Percentiles rank a stretch among this genome's conserved stretches.
Evolutionary conservation across 2,113 vertebrate genomes (phyloP).

Genomic region (Leucosticte australis): DNA sequence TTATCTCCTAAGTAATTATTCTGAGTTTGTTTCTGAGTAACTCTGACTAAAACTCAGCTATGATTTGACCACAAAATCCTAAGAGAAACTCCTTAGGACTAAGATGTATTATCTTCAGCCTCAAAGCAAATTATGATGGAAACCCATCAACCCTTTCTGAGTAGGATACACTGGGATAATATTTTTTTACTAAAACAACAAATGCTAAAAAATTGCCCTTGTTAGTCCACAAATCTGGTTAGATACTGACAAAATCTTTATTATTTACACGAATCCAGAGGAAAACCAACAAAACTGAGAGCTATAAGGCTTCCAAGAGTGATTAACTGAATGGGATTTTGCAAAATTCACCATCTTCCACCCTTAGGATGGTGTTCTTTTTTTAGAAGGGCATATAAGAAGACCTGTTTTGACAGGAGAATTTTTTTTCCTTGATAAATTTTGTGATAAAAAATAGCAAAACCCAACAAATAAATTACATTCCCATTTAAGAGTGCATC

Average conservation of each 20-base stretch:
- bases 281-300: not conserved
- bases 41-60: not conserved
- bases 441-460: not conserved
- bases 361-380: not conserved
- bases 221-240: not conserved
- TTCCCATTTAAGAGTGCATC: not conserved
- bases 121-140: not conserved
- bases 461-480: not conserved
- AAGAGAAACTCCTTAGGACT: not conserved
- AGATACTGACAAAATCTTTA: not conserved
- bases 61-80: not conserved
- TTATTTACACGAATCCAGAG: not conserved
- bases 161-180: not conserved
- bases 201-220: not conserved
- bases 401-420: not conserved
- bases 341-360: not conserved
- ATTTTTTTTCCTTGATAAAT: not conserved
- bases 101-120: not conserved
- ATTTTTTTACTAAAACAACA: not conserved
- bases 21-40: not conserved
- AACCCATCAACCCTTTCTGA: not conserved
- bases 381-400: not conserved
- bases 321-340: not conserved
- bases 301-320: not conserved
- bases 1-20: not conserved